Evolutionary conservation across 2,113 vertebrate genomes (phyloP).

Genomic region (Oenanthe oenanthe): DNA sequence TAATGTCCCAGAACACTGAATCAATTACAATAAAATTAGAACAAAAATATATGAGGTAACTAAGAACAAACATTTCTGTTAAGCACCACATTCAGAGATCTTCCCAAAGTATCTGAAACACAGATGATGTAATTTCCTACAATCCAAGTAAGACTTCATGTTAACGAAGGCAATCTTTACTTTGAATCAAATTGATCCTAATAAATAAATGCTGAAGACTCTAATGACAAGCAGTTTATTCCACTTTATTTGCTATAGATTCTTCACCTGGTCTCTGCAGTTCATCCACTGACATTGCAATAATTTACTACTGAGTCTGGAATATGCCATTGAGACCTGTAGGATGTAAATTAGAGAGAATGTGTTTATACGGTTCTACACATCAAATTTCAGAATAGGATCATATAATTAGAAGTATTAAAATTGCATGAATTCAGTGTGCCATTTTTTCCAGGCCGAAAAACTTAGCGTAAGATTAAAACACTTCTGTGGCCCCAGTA

Average conservation of each 20-base stretch:
- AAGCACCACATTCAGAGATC: neutral
- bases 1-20: neutral
- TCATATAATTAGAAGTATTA: neutral
- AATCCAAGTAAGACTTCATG: neutral
- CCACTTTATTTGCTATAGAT: neutral
- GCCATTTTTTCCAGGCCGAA: neutral
- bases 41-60: neutral
- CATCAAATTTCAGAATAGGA: neutral
- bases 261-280: neutral
- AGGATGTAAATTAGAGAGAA: neutral
- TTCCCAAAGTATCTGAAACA: neutral
- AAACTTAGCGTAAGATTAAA: neutral
- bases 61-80: neutral
- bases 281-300: neutral
- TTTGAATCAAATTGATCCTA: neutral
- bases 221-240: neutral
- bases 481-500: neutral
- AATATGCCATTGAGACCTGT: neutral
- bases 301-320: neutral
- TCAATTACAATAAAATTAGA: neutral
- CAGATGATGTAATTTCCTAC: neutral
- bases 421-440: neutral
- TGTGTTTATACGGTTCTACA: neutral
- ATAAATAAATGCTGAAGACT: neutral
- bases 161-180: neutral